Base-by-base conservation (phyloP, 2,113 vertebrate genomes). In the Archilochus colubris region DNA sequence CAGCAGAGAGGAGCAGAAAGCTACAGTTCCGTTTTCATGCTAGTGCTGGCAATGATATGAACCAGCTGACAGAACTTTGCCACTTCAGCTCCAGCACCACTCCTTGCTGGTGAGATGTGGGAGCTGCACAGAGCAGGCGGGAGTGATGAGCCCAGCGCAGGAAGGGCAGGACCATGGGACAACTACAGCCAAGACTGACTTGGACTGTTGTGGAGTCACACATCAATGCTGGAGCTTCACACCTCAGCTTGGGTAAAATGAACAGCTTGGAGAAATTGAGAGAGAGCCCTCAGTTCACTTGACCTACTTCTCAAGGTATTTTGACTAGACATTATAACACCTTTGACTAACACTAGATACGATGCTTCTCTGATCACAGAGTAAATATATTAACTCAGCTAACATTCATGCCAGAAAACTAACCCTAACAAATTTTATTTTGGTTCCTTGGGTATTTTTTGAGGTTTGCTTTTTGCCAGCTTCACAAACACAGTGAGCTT, bases 71-170 rank as follows among this genome's bases (percentile, higher is more conserved):
- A 8, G 3, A 43, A 24, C 68, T 85, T 54, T 44, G 30, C 43
- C 30, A 30, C 55, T 77, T 67, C 20, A 63, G 18, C 48, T 59
- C 1, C 0, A 44, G 24, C 1, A 1, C 23, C 12, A 4, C 10
- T 21, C 28, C 8, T 18, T 17, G 31, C 5, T 0, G 0, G 28
- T 16, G 44, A 46, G 66, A 54, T 0, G 0, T 59, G 48, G 21
- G 51, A 3, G 2, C 23, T 13, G 12, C 36, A 8, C 0, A 4
- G 20, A 23, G 40, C 10, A 1, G 12, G 30, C 7, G 28, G 66
- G 24, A 53, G 21, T 24, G 15, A 7, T 31, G 36, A 62, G 44
- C 19, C 28, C 36, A 21, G 13, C 19, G 12, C 2, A 74, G 38
- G 44, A 14, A 63, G 24, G 53, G 18, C 28, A 68, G 28, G 28